phyloP scores from a whole-genome alignment of 2,888 invertebrate species.

The Apotomis capreana region DNA sequence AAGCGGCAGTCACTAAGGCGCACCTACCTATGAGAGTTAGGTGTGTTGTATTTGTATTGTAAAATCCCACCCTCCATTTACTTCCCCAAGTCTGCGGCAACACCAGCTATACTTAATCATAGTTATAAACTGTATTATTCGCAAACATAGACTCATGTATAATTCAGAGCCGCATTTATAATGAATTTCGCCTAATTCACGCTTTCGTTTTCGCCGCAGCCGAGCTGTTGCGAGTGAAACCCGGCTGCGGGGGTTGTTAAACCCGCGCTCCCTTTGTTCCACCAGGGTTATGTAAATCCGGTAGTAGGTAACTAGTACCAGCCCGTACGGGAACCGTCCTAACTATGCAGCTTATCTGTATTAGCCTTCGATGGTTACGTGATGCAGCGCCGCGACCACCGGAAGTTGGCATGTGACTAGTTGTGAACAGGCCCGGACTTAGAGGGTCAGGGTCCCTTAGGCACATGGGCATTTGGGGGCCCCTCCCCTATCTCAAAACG shows the following conservation, averaged over 20 bases:
- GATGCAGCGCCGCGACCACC: neutral
- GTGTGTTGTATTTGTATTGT: neutral
- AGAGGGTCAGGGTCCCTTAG: too few species aligned
- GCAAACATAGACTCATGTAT: constrained; percentile 46
- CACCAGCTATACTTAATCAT: constrained; percentile 8
- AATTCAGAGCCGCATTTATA: constrained; percentile 50
- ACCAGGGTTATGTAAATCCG: constrained; percentile 13
- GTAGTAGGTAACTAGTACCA: constrained; percentile 3
- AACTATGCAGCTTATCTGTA: neutral
- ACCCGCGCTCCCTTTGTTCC: constrained; percentile 19
- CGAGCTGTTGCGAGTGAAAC: neutral
- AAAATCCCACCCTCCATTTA: neutral
- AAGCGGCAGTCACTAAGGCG: too few species aligned
- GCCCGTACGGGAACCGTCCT: neutral
- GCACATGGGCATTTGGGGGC: too few species aligned
- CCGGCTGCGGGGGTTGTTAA: constrained; percentile 23
- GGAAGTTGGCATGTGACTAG: too few species aligned
- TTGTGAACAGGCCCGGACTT: too few species aligned
- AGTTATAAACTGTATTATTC: constrained; percentile 7
- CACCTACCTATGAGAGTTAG: too few species aligned
- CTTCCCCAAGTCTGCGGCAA: neutral
- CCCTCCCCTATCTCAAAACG: too few species aligned
- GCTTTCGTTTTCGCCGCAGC: constrained; percentile 59
- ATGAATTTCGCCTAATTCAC: constrained; percentile 53
- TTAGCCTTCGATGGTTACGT: neutral